phyloP scores from a whole-genome alignment of 2,797 vertebrate genomes.

The Morelia viridis region DNA sequence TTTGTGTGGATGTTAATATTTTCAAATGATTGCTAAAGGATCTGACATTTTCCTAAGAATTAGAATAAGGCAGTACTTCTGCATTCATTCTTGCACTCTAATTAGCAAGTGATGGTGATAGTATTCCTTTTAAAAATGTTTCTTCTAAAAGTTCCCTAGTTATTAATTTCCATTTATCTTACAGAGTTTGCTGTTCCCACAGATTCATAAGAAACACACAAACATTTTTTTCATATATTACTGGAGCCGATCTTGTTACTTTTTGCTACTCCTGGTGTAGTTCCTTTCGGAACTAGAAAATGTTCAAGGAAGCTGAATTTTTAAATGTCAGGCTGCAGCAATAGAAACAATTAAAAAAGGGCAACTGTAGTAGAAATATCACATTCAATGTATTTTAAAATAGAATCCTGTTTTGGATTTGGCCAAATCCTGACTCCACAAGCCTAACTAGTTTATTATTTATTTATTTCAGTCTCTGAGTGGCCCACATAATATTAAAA shows the following conservation, averaged over 20 bases:
- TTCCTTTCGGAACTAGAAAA: not conserved
- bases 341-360: not conserved
- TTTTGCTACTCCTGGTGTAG: not conserved
- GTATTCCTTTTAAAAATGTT: not conserved
- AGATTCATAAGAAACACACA: not conserved
- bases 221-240: not conserved
- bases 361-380: not conserved
- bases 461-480: not conserved
- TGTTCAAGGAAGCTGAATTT: not conserved
- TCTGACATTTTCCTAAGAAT: not conserved
- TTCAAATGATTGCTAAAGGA: not conserved
- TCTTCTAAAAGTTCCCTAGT: not conserved
- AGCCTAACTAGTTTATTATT: not conserved
- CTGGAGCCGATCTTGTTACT: not conserved
- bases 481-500: not conserved
- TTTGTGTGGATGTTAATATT: not conserved
- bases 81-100: not conserved
- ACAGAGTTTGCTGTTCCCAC: not conserved
- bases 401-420: not conserved
- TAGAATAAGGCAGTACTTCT: not conserved
- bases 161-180: not conserved
- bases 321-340: too few relatives aligned
- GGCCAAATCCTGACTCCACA: not conserved
- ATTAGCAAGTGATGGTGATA: not conserved
- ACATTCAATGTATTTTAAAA: not conserved